A percentile compares a stretch with the other conserved stretches of the same genome.
These are phyloP conservation scores for Bryconaethiops microstoma DNA, from an alignment of 2,797 vertebrate species.

Conservation along the genomic window DNA sequence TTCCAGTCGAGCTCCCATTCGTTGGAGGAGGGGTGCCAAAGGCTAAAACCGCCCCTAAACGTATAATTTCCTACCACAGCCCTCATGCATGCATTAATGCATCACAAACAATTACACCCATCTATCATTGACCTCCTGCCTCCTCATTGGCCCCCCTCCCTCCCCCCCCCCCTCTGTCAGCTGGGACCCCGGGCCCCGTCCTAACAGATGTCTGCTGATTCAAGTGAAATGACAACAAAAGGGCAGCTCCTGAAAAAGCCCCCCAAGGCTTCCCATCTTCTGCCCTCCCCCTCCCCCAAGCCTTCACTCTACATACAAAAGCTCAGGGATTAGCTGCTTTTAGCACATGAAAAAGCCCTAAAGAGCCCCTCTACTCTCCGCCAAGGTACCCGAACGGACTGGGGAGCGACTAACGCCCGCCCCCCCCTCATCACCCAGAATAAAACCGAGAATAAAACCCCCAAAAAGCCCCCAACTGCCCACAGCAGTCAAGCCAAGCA, in stretches of 20 bases:
- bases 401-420: slow-evolving; percentile 43
- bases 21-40: not conserved
- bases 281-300: slow-evolving; percentile 48
- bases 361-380: slow-evolving; percentile 17
- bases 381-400: not conserved
- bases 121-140: slow-evolving; percentile 75
- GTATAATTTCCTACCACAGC: not conserved
- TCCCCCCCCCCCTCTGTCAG: slow-evolving; percentile 54
- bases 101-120: slow-evolving; percentile 77
- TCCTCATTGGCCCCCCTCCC: slow-evolving; percentile 63
- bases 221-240: slow-evolving; percentile 61
- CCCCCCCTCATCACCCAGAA: slow-evolving; percentile 25
- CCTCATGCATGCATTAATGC: slow-evolving; percentile 70
- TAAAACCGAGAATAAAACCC: slow-evolving; percentile 5
- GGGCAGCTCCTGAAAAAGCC: slow-evolving; percentile 58
- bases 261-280: slow-evolving; percentile 59
- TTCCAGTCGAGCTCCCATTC: not conserved
- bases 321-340: slow-evolving; percentile 70
- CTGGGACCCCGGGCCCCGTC: slow-evolving; percentile 61
- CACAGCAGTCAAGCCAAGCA: slow-evolving; percentile 13
- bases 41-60: not conserved
- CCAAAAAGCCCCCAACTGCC: not conserved
- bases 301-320: slow-evolving; percentile 62
- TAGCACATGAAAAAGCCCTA: slow-evolving; percentile 57
- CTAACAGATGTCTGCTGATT: slow-evolving; percentile 79